Base-by-base conservation (phyloP, 64 coral and sea anemone genomes). In the Cladopsammia gracilis region DNA sequence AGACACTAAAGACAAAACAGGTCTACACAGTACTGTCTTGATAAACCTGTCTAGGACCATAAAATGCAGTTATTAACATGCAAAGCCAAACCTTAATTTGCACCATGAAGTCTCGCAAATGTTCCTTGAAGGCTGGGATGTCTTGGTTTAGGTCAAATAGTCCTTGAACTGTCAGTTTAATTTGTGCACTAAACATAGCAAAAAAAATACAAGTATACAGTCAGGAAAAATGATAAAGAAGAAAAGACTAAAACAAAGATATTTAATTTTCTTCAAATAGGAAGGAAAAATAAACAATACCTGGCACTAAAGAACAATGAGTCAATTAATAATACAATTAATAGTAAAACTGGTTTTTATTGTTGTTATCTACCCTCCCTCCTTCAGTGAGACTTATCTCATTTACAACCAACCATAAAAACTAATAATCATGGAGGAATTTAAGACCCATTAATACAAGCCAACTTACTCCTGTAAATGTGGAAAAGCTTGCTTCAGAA, bases 91-190 rank as follows among this genome's bases (percentile, higher is more conserved):
- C 98, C 88, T 99, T 99, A 18, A 99, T 99, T 90, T 99, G 98
- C 11, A 99, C 98, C 60, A 99, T 88, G 84, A 99, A 99, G 83
- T 99, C 98, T 52, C 98, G 42, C 43, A 99, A 82, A 91, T 99
- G 98, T 62, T 99, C 98, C 62, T 99, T 99, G 61, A 99, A 99
- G 51, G 91, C 98, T 47, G 98, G 94, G 52, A 99, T 99, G 88
- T 99, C 94, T 73, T 99, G 98, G 73, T 99, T 93, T 14, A 99
- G 88, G 23, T 96, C 90, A 91, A 99, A 99, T 25, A 99, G 81
- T 9, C 98, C 98, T 85, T 99, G 91, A 54, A 99, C 98, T 48
- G 95, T 93, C 46, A 99, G 77, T 46, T 96, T 91, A 23, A 99
- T 79, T 65, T 99, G 98, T 48, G 90, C 94, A 90, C 98, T 99